A percentile compares a stretch with the other conserved stretches of the same genome.
These are phyloP conservation scores for Syritta pipiens DNA, from an alignment of 2,888 invertebrate species.

Conservation along the genomic window DNA sequence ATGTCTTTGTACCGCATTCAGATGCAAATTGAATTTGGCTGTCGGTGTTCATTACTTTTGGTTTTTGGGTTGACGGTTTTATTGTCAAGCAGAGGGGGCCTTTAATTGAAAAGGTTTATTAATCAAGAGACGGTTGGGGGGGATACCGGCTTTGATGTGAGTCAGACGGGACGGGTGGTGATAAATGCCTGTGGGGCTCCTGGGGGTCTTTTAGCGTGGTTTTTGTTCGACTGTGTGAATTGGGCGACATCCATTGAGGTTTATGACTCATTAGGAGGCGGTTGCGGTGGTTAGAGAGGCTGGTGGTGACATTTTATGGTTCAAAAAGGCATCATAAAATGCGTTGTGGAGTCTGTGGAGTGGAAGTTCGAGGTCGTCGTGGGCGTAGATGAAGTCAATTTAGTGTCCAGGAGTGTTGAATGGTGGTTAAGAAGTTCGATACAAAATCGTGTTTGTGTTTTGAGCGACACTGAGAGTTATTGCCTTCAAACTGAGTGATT, in stretches of 20 bases:
- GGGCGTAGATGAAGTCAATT: too few relatives aligned
- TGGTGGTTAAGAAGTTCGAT: too few relatives aligned
- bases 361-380: too few relatives aligned
- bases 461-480: too few relatives aligned
- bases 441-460: too few relatives aligned
- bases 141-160: constrained; percentile 46
- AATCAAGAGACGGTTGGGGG: constrained; percentile 21
- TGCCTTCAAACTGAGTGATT: too few relatives aligned
- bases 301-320: too few relatives aligned
- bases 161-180: constrained; percentile 13
- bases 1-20: constrained; percentile 48
- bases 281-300: too few relatives aligned
- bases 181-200: constrained; percentile 14
- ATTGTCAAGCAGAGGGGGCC: constrained; percentile 2
- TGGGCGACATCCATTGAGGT: not conserved
- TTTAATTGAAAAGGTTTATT: constrained; percentile 34
- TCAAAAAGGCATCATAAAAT: too few relatives aligned
- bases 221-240: too few relatives aligned
- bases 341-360: too few relatives aligned
- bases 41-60: constrained; percentile 13
- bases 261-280: not conserved
- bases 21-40: constrained; percentile 49
- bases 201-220: not conserved
- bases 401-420: too few relatives aligned
- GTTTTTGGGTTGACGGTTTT: constrained; percentile 47